Evolutionary conservation across 2,113 vertebrate species (phyloP), one percentile per base, ranked within the genome.

Genomic region (Astur gentilis): DNA sequence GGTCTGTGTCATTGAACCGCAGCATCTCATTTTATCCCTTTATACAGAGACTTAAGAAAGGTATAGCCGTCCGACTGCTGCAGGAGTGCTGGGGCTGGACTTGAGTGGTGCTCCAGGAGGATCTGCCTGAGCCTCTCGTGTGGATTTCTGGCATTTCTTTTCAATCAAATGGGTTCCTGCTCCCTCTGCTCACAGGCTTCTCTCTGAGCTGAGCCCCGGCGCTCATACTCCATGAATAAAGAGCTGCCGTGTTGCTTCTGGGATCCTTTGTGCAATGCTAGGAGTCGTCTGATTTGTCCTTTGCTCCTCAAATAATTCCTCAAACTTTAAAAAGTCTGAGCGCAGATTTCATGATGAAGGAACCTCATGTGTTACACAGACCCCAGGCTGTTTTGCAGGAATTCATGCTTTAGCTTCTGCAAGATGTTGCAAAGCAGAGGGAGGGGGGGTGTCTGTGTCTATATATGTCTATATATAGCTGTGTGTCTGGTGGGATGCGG

Each of bases 21-120:
- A 90, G 89, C 97, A 90, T 93, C 95, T 95, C 77, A 13, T 91
- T 96, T 97, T 45, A 95, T 96, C 95, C 95, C 4, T 6, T 95
- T 95, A 94, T 88, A 87, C 80, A 87, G 92, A 95, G 89, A 80
- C 87, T 93, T 93, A 36, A 79, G 92, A 36, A 34, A 94, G 89
- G 77, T 31, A 8, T 0, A 87, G 58, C 45, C 83, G 7, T 73
- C 26, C 1, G 26, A 91, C 84, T 31, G 75, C 71, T 71, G 72
- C 26, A 32, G 61, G 38, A 38, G 55, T 6, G 22, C 21, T 60
- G 7, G 52, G 60, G 57, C 61, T 81, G 76, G 29, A 1, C 75
- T 19, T 6, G 42, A 65, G 49, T 4, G 13, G 7, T 60, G 83
- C 64, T 89, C 22, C 8, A 7, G 64, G 65, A 86, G 82, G 83